These are phyloP conservation scores for Apamea monoglypha DNA, from an alignment of 2,888 invertebrate genomes.

Conservation along the genomic window DNA sequence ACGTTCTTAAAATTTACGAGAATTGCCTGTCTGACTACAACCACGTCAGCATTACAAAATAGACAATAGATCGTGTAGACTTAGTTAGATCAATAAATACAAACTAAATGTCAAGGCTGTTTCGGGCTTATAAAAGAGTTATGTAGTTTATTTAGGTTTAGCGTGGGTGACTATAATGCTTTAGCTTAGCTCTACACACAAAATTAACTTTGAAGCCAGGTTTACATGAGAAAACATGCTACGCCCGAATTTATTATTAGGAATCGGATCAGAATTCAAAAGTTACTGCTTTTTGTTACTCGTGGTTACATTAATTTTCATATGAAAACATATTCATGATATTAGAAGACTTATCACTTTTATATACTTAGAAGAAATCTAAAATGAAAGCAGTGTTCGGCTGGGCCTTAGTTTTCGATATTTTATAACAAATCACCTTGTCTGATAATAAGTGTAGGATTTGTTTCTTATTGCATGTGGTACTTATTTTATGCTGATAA, in stretches of 20 bases:
- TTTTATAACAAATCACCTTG: background rate
- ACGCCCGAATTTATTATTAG: accelerated
- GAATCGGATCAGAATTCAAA: background rate
- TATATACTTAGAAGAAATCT: background rate
- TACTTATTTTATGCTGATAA: background rate
- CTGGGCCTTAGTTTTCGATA: too few species aligned
- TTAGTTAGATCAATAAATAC: slow-evolving; percentile 65
- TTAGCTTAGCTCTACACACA: slow-evolving; percentile 1
- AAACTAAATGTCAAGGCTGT: slow-evolving; percentile 63
- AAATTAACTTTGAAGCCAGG: background rate
- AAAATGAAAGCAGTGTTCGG: background rate
- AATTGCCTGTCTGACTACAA: background rate
- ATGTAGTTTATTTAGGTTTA: slow-evolving; percentile 39
- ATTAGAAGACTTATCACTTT: background rate
- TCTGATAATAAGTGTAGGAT: background rate
- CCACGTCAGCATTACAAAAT: background rate
- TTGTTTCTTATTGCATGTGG: background rate
- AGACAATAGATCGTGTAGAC: slow-evolving; percentile 31
- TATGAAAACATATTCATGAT: background rate
- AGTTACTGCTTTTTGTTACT: background rate
- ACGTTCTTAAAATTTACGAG: background rate
- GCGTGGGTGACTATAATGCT: slow-evolving; percentile 30
- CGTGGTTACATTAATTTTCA: background rate
- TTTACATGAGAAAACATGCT: background rate
- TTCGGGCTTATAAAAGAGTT: slow-evolving; percentile 39